phyloP scores from a whole-genome alignment of 2,888 invertebrate species.

The Ethmia dodecea region DNA sequence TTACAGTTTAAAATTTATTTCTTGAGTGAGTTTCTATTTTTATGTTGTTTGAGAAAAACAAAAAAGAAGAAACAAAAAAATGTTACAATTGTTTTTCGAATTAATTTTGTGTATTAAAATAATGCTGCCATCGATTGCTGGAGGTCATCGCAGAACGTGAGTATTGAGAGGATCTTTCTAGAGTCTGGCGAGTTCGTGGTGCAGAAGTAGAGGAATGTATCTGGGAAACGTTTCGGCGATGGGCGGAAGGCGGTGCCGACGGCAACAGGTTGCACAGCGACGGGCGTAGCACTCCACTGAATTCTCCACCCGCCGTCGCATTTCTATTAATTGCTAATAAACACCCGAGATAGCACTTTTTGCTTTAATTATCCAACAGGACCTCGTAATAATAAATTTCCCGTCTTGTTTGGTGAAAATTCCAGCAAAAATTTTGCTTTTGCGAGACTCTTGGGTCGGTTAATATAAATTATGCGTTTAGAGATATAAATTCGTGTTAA shows the following conservation, averaged over 20 bases:
- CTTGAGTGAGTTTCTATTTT: conserved; percentile 47
- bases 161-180: conserved; percentile 16
- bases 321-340: conserved; percentile 66
- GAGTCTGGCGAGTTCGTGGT: conserved; percentile 1
- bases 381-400: conserved; percentile 54
- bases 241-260: conserved; percentile 74
- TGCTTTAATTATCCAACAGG: conserved; percentile 50
- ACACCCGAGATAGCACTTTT: conserved; percentile 49
- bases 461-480: conserved; percentile 27
- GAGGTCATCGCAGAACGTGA: conserved; percentile 22
- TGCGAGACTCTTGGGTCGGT: conserved; percentile 27
- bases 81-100: conserved; percentile 41
- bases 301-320: conserved; percentile 44
- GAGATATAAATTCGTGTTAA: too few species aligned
- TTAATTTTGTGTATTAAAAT: conserved; percentile 52
- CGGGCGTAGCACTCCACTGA: conserved; percentile 28
- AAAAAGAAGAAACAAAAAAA: conserved; percentile 22
- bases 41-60: conserved; percentile 31
- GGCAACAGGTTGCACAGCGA: conserved; percentile 68
- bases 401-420: conserved; percentile 33
- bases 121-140: conserved; percentile 11
- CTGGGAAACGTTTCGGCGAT: conserved; percentile 36
- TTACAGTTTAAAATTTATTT: conserved; percentile 41
- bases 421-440: conserved; percentile 36
- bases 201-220: conserved; percentile 13